Evolutionary conservation across 1,140 invertebrate species (phyloP).

Genomic region (Ctenoplectra terminalis): DNA sequence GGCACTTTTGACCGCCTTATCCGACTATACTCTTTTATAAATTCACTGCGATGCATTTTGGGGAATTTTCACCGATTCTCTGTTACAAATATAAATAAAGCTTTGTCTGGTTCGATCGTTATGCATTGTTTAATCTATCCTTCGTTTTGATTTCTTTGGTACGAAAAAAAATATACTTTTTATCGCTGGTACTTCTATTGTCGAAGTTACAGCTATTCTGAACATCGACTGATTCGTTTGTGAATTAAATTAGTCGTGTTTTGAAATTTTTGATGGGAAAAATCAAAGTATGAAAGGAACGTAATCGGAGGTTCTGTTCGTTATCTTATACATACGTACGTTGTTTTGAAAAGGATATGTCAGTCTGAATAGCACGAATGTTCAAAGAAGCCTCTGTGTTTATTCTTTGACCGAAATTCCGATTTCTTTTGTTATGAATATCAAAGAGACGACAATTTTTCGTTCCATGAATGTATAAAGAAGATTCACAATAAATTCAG

Average conservation of each 20-base stretch:
- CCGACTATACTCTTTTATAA: too few relatives aligned
- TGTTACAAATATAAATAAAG: too few relatives aligned
- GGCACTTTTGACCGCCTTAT: too few relatives aligned
- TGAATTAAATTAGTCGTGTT: background rate
- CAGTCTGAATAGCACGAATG: background rate
- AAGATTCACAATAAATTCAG: background rate
- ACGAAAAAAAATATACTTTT: too few relatives aligned
- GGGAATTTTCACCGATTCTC: too few relatives aligned
- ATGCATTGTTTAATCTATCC: too few relatives aligned
- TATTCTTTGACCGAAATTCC: constrained; percentile 32
- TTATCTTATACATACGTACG: background rate
- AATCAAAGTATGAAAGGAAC: background rate
- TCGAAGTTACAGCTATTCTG: background rate
- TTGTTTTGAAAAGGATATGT: background rate
- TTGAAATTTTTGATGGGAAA: background rate
- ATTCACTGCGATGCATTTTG: too few relatives aligned
- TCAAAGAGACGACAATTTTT: background rate
- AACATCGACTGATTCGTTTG: too few relatives aligned
- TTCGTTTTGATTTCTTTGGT: too few relatives aligned
- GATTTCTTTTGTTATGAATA: constrained; percentile 6
- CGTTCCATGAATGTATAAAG: background rate
- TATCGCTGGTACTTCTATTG: too few relatives aligned
- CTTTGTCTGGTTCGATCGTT: too few relatives aligned
- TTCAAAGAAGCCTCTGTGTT: constrained; percentile 1
- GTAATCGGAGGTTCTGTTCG: background rate